phyloP scores from a whole-genome alignment of 2,113 vertebrate species.

The Morone saxatilis region DNA sequence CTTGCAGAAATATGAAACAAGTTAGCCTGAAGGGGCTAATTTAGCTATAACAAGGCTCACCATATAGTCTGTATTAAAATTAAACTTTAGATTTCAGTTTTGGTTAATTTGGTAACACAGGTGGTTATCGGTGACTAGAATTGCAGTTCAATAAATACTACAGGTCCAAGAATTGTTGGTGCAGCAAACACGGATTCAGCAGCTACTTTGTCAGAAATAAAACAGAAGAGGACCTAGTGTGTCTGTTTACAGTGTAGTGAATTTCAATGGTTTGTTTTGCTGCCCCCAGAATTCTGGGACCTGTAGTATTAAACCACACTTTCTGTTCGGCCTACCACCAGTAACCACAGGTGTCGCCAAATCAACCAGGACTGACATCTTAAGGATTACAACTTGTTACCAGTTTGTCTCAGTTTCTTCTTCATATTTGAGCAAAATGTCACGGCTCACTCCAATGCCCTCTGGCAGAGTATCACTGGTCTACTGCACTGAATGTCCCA shows the following conservation, averaged over 20 bases:
- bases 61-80: background rate
- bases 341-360: too few species aligned
- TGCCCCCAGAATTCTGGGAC: too few species aligned
- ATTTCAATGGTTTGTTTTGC: too few species aligned
- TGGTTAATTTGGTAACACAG: background rate
- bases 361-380: too few species aligned
- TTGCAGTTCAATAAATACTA: background rate
- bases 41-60: background rate
- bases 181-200: background rate
- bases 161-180: background rate
- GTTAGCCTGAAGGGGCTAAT: background rate
- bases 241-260: background rate
- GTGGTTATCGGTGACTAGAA: too few species aligned
- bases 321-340: too few species aligned
- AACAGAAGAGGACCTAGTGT: background rate
- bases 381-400: background rate
- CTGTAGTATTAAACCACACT: too few species aligned
- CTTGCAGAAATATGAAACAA: too few species aligned
- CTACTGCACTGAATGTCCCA: constrained; percentile 27
- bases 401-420: background rate
- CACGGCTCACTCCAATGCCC: constrained; percentile 15
- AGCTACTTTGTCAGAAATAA: background rate
- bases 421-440: constrained; percentile 29
- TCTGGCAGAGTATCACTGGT: constrained; percentile 36
- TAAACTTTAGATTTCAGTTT: background rate